Conservation (phyloP, 2,113 vertebrate species). For the Chaetops frenatus region DNA sequence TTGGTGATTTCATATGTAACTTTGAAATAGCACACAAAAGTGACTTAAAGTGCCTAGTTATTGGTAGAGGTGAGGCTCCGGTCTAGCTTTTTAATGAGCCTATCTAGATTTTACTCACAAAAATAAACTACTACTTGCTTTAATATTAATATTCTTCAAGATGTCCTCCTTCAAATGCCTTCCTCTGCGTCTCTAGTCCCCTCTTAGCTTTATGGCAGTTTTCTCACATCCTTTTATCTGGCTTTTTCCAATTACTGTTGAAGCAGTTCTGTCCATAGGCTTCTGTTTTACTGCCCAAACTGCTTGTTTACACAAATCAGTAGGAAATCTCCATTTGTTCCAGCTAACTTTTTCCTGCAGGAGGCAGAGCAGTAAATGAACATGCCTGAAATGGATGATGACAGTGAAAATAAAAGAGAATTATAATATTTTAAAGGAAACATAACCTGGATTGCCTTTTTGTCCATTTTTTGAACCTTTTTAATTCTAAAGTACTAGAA, state of each 20-base stretch:
- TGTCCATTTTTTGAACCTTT: background rate
- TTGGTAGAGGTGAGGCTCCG: background rate
- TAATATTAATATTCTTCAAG: background rate
- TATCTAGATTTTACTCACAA: background rate
- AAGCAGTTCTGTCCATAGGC: background rate
- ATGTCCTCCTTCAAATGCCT: background rate
- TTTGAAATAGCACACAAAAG: background rate
- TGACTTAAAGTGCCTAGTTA: background rate
- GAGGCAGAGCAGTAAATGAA: background rate
- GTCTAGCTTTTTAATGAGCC: background rate
- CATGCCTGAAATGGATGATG: background rate
- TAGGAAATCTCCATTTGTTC: background rate
- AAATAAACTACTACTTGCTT: background rate
- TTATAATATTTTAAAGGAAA: background rate
- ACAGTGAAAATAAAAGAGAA: background rate
- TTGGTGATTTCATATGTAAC: background rate
- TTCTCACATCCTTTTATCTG: background rate
- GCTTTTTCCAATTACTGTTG: background rate
- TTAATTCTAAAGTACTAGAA: background rate
- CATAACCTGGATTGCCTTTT: background rate
- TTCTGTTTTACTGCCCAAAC: background rate
- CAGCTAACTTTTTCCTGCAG: background rate
- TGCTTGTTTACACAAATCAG: background rate
- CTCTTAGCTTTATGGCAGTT: background rate
- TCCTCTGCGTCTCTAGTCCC: background rate